A percentile compares a stretch with the other conserved stretches of the same genome.
Evolutionary conservation across 2,797 vertebrate genomes (phyloP).

Genomic region (Hirundo rustica): DNA sequence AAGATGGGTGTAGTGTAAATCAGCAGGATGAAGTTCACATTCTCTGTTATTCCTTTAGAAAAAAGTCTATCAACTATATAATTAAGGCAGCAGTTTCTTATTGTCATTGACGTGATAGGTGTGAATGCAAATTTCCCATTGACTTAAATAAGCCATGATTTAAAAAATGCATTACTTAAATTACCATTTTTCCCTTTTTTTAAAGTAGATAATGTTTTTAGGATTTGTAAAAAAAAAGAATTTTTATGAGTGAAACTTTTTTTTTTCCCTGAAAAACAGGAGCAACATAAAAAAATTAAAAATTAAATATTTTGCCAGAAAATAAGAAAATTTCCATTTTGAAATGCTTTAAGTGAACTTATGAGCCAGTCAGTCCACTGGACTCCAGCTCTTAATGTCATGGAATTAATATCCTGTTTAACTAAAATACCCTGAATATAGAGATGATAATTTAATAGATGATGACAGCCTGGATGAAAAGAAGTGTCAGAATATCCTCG

Average conservation of each 20-base stretch:
- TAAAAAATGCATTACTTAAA: not conserved
- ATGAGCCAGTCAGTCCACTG: not conserved
- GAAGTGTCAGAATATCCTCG: not conserved
- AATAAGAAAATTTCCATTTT: not conserved
- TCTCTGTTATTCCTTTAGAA: not conserved
- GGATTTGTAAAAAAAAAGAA: not conserved
- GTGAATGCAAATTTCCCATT: not conserved
- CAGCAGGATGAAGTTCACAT: not conserved
- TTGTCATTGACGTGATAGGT: not conserved
- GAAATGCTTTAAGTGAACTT: not conserved
- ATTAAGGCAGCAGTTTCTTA: not conserved
- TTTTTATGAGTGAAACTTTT: not conserved
- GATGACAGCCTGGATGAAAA: not conserved
- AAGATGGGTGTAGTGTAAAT: not conserved
- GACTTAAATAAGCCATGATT: not conserved
- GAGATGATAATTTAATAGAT: not conserved
- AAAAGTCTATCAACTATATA: not conserved
- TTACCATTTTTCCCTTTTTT: fast-evolving
- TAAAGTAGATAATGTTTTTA: not conserved
- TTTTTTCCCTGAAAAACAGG: not conserved
- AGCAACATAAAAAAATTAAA: not conserved
- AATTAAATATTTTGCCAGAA: not conserved
- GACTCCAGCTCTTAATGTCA: not conserved
- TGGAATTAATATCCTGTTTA: not conserved
- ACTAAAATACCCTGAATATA: not conserved